Percentiles rank a stretch among this genome's conserved stretches.
Conservation (phyloP, 37 sponge, comb jelly and placozoan species). For the Cliona cf. orientalis region DNA sequence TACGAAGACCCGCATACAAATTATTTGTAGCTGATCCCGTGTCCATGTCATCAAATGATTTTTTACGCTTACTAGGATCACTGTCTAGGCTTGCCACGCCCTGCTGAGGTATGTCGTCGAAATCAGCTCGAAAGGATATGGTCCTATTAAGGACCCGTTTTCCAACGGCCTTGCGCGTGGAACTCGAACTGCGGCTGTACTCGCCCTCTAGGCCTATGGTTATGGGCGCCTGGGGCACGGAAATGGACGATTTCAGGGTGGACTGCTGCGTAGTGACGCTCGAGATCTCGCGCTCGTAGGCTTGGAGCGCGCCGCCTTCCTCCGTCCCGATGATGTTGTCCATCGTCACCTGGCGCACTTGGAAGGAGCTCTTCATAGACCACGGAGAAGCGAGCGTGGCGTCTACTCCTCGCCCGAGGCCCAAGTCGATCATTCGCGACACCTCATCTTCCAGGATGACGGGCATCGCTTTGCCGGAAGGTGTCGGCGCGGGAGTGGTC, state of each 20-base stretch:
- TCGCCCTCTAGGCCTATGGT: slow-evolving; percentile 45
- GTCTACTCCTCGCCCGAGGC: slow-evolving; percentile 67
- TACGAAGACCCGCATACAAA: neutral
- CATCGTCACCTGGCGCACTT: slow-evolving; percentile 13
- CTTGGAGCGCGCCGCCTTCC: slow-evolving; percentile 48
- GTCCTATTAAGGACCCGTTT: slow-evolving; percentile 44
- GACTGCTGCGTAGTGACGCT: slow-evolving; percentile 43
- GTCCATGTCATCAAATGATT: neutral
- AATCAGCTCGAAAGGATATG: slow-evolving; percentile 39
- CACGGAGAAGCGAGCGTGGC: slow-evolving; percentile 54
- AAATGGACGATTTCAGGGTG: slow-evolving; percentile 31
- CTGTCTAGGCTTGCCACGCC: too few relatives aligned
- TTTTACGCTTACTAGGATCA: neutral
- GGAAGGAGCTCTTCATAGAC: slow-evolving; percentile 62
- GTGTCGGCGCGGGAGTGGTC: neutral
- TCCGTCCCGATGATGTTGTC: slow-evolving; percentile 41
- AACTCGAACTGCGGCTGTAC: neutral
- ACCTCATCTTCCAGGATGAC: slow-evolving; percentile 5
- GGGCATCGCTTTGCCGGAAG: neutral
- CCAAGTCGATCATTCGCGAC: slow-evolving; percentile 38
- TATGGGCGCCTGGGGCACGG: slow-evolving; percentile 11
- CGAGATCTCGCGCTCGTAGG: slow-evolving; percentile 41
- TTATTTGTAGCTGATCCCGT: neutral
- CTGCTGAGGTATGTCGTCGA: slow-evolving; percentile 28
- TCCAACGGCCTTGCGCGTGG: slow-evolving; percentile 34